These are phyloP conservation scores for Cottoperca gobio DNA, from an alignment of 2,797 vertebrate genomes.

Conservation along the genomic window DNA sequence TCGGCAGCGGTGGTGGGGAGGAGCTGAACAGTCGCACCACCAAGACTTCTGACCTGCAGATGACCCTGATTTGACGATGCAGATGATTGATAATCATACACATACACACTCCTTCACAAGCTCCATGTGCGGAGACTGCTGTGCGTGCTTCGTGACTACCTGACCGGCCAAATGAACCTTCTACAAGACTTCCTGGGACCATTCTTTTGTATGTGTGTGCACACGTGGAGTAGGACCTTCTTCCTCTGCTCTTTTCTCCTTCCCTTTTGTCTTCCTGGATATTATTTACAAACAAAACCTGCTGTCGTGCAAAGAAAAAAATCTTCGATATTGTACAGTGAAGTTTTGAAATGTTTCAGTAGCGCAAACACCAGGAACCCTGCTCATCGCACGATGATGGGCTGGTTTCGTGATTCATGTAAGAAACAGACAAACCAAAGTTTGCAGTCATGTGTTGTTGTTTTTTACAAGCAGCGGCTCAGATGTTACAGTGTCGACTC, in stretches of 20 bases:
- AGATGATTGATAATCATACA: constrained; percentile 16
- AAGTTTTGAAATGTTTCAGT: neutral
- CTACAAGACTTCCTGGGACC: constrained; percentile 23
- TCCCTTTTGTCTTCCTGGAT: constrained; percentile 38
- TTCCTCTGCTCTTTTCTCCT: neutral
- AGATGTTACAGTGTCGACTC: neutral
- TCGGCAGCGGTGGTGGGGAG: constrained; percentile 23
- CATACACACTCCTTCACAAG: neutral
- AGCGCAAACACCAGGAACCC: neutral
- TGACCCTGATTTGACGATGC: constrained; percentile 86
- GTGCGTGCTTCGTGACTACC: constrained; percentile 19
- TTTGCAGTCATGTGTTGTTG: neutral
- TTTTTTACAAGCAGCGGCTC: constrained; percentile 13
- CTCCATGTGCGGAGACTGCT: neutral
- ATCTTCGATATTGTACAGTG: neutral
- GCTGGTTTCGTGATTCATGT: neutral
- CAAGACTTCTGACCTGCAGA: constrained; percentile 85
- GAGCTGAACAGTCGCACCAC: constrained; percentile 66
- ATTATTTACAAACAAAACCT: neutral
- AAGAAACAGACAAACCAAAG: constrained; percentile 23
- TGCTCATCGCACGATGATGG: accelerated
- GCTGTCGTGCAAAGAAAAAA: neutral
- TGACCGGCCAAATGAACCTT: constrained; percentile 1
- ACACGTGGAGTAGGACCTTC: neutral
- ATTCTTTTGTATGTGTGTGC: neutral